Evolutionary conservation across 1,140 invertebrate species (phyloP).

Genomic region (Monomorium pharaonis): DNA sequence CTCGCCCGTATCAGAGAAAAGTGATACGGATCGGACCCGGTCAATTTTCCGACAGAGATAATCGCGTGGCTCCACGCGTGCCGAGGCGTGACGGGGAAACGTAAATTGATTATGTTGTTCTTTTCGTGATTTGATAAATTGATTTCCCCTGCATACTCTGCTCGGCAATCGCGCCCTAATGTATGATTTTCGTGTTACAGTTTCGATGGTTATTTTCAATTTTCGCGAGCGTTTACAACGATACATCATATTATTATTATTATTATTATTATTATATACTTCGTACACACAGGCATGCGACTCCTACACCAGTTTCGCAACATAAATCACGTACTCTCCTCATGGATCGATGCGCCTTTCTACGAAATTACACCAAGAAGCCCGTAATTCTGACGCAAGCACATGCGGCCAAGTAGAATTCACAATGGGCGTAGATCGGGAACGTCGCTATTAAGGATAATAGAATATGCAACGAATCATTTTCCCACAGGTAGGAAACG

Average conservation of each 20-base stretch:
- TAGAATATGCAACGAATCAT: constrained; percentile 70
- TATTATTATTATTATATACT: background rate
- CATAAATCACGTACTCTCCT: constrained; percentile 51
- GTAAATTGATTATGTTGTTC: constrained; percentile 45
- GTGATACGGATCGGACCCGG: constrained; percentile 7
- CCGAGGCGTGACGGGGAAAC: background rate
- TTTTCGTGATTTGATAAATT: constrained; percentile 41
- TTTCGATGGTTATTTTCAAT: background rate
- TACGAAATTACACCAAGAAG: constrained; percentile 56
- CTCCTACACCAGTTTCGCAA: constrained; percentile 29
- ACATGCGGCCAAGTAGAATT: constrained; percentile 70
- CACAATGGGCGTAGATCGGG: constrained; percentile 73
- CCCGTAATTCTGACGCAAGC: constrained; percentile 65
- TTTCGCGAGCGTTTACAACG: background rate
- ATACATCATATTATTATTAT: constrained; percentile 6
- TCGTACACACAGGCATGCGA: background rate
- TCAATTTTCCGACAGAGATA: constrained; percentile 26
- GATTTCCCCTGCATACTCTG: background rate
- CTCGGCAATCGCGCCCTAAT: background rate
- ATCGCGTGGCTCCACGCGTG: constrained; percentile 16
- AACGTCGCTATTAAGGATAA: constrained; percentile 74
- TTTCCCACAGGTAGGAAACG: constrained; percentile 68
- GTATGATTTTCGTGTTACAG: background rate
- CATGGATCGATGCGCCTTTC: constrained; percentile 66
- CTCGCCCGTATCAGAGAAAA: constrained; percentile 31